Evolutionary conservation across 2,888 invertebrate genomes (phyloP).

Genomic region (Globia sparganii): DNA sequence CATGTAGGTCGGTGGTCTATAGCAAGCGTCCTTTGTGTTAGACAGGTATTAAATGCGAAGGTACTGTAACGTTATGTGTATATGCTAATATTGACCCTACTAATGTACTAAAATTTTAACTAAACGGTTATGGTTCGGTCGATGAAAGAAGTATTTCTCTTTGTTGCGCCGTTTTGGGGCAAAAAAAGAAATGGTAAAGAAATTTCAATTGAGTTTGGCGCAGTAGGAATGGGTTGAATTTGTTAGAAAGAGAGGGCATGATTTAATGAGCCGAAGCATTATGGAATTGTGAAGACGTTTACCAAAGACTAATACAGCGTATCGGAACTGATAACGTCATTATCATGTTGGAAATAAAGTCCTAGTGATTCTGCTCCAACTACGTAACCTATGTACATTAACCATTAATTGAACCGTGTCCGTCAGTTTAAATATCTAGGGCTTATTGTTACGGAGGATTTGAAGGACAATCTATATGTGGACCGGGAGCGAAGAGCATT

Average conservation of each 20-base stretch:
- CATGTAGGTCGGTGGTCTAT: conserved; percentile 31
- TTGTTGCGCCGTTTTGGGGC: neutral
- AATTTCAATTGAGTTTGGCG: neutral
- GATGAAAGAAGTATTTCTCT: conserved; percentile 12
- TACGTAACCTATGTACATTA: neutral
- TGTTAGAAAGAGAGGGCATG: neutral
- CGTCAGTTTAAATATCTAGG: too few species aligned
- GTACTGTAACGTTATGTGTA: conserved; percentile 22
- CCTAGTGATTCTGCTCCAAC: neutral
- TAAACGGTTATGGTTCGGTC: conserved; percentile 6
- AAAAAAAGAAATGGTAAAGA: neutral
- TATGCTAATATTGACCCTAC: conserved; percentile 47
- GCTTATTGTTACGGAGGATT: too few species aligned
- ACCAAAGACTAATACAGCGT: neutral
- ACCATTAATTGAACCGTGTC: too few species aligned
- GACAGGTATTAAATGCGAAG: conserved; percentile 49
- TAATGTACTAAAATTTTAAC: conserved; percentile 26
- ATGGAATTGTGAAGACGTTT: neutral
- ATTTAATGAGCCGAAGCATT: too few species aligned
- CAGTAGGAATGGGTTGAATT: neutral
- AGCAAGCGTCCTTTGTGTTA: conserved; percentile 40
- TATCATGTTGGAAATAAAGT: neutral
- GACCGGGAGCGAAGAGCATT: too few species aligned
- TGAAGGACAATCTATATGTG: too few species aligned
- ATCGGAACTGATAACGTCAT: neutral